These are phyloP conservation scores for Seira musarum DNA, from an alignment of 2,888 invertebrate genomes.

Conservation along the genomic window DNA sequence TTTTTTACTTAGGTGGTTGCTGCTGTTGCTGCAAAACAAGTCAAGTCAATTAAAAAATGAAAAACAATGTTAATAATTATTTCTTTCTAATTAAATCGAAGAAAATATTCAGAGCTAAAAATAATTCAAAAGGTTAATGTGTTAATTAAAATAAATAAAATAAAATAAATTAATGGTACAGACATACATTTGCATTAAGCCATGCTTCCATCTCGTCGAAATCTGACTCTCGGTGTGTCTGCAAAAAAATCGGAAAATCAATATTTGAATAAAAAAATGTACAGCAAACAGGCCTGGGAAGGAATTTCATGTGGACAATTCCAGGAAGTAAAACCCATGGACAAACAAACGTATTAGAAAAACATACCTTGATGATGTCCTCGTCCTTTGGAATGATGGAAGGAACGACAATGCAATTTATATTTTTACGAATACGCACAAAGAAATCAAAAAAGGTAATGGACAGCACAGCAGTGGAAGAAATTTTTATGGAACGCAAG, in stretches of 20 bases:
- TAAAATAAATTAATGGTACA: slow-evolving; percentile 24
- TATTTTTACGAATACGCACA: slow-evolving; percentile 34
- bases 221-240: slow-evolving; percentile 81
- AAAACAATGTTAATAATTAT: too few relatives aligned
- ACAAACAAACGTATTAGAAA: slow-evolving; percentile 13
- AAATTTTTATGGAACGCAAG: slow-evolving; percentile 24
- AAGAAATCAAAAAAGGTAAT: slow-evolving; percentile 14
- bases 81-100: too few relatives aligned
- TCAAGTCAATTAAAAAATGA: too few relatives aligned
- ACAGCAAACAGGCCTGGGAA: slow-evolving; percentile 60
- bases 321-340: slow-evolving; percentile 8
- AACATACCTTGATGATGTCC: slow-evolving; percentile 70
- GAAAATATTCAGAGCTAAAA: too few relatives aligned
- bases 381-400: slow-evolving; percentile 69
- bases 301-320: too few relatives aligned
- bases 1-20: slow-evolving; percentile 56
- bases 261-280: slow-evolving; percentile 69
- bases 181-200: slow-evolving; percentile 88
- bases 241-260: slow-evolving; percentile 43
- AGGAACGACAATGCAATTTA: slow-evolving; percentile 61
- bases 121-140: too few relatives aligned
- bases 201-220: slow-evolving; percentile 97
- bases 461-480: slow-evolving; percentile 36
- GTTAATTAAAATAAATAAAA: slow-evolving; percentile 36
- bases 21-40: slow-evolving; percentile 10